Evolutionary conservation across 2,113 vertebrate genomes (phyloP).

Genomic region (Leptobrachium ailaonicum): DNA sequence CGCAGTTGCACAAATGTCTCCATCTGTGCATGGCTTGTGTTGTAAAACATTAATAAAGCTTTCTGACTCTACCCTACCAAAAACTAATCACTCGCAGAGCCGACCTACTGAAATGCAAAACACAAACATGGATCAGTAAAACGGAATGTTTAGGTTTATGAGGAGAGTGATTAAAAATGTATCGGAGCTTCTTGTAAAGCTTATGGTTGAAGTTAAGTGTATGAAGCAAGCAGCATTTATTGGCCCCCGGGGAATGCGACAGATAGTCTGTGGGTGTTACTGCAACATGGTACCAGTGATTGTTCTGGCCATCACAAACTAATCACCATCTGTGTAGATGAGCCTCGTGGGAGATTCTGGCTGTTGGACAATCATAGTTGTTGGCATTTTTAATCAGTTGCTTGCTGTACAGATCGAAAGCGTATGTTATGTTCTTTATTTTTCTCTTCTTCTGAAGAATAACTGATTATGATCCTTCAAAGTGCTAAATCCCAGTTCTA

Average conservation of each 20-base stretch:
- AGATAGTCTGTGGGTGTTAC: slow-evolving; percentile 79
- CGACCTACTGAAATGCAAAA: slow-evolving; percentile 42
- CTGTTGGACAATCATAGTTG: slow-evolving; percentile 79
- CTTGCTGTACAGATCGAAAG: slow-evolving; percentile 74
- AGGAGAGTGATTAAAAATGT: slow-evolving; percentile 80
- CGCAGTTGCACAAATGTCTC: not conserved
- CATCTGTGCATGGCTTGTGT: slow-evolving; percentile 33
- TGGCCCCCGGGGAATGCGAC: slow-evolving; percentile 75
- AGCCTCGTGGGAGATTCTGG: slow-evolving; percentile 73
- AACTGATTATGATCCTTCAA: slow-evolving; percentile 51
- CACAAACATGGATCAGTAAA: slow-evolving; percentile 53
- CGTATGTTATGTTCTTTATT: slow-evolving; percentile 73
- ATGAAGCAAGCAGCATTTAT: slow-evolving; percentile 80
- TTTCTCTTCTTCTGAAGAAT: slow-evolving; percentile 58
- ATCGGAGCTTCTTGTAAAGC: slow-evolving; percentile 77
- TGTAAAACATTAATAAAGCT: not conserved
- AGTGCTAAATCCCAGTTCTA: slow-evolving; percentile 17
- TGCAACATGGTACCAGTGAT: slow-evolving; percentile 74
- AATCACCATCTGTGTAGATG: slow-evolving; percentile 79
- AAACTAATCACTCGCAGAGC: slow-evolving; percentile 37
- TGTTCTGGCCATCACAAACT: slow-evolving; percentile 79
- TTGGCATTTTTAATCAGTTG: slow-evolving; percentile 84
- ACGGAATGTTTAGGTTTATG: slow-evolving; percentile 68
- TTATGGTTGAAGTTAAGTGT: slow-evolving; percentile 82
- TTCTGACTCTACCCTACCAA: slow-evolving; percentile 42